These are phyloP conservation scores for Antheraea mylitta DNA, from an alignment of 1,140 invertebrate species.

Conservation along the genomic window DNA sequence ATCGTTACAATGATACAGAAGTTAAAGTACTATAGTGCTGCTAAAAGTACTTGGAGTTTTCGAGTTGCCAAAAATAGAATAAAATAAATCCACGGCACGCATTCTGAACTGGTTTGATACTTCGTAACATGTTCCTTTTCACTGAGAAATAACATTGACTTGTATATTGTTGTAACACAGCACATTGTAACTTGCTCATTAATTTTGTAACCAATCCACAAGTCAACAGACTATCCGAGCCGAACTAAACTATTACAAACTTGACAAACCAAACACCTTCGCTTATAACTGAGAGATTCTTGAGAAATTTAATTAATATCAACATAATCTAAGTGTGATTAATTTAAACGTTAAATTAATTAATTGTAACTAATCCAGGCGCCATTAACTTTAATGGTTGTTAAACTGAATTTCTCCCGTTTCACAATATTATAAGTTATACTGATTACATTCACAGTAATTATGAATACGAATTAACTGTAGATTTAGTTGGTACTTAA, in stretches of 20 bases:
- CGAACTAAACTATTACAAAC: not conserved
- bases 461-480: not conserved
- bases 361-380: slow-evolving; percentile 24
- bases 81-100: too few relatives aligned
- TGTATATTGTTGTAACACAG: too few relatives aligned
- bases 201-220: not conserved
- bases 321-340: slow-evolving; percentile 22
- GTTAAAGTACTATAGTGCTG: too few relatives aligned
- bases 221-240: not conserved
- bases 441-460: not conserved
- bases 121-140: too few relatives aligned
- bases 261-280: not conserved
- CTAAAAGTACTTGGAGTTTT: too few relatives aligned
- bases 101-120: too few relatives aligned
- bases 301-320: slow-evolving; percentile 19
- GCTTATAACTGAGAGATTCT: not conserved
- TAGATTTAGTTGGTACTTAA: not conserved
- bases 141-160: too few relatives aligned
- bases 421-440: not conserved
- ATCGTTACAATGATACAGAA: too few relatives aligned
- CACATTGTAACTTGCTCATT: not conserved
- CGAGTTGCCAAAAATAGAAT: too few relatives aligned
- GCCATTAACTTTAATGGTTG: slow-evolving; percentile 17
- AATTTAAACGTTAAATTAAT: slow-evolving; percentile 13
- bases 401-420: slow-evolving; percentile 12